Evolutionary conservation across 2,797 vertebrate genomes (phyloP).

Genomic region (Pelodytes ibericus): DNA sequence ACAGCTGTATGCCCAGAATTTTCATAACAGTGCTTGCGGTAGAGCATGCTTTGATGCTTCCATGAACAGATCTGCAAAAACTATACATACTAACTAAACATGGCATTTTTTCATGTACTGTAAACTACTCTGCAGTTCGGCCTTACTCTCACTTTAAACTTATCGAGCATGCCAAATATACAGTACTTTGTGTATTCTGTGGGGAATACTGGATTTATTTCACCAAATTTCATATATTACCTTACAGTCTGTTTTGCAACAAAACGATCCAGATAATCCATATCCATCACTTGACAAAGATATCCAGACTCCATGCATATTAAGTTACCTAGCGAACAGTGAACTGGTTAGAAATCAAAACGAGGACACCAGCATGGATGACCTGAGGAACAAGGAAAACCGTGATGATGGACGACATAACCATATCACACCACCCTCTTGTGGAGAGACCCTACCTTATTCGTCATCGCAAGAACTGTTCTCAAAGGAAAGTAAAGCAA

Average conservation of each 20-base stretch:
- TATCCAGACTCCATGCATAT: slow-evolving; percentile 77
- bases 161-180: no score
- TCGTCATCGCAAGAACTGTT: slow-evolving; percentile 50
- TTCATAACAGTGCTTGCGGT: no score
- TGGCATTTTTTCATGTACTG: no score
- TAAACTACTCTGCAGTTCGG: no score
- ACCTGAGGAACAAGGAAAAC: slow-evolving; percentile 69
- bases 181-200: no score
- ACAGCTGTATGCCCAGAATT: no score
- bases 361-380: slow-evolving; percentile 62
- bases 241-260: slow-evolving; percentile 78
- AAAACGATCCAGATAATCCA: slow-evolving; percentile 70
- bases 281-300: slow-evolving; percentile 66
- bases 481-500: slow-evolving; percentile 52
- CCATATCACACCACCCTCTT: slow-evolving; percentile 58
- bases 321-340: slow-evolving; percentile 81
- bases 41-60: no score
- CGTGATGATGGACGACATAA: slow-evolving; percentile 64
- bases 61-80: no score
- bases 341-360: slow-evolving; percentile 57
- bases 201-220: no score
- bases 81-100: no score
- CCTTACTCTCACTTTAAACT: no score
- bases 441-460: slow-evolving; percentile 56
- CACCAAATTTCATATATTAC: no score